phyloP scores from a whole-genome alignment of 1,140 invertebrate species.

The Pseudomyrmex gracilis region DNA sequence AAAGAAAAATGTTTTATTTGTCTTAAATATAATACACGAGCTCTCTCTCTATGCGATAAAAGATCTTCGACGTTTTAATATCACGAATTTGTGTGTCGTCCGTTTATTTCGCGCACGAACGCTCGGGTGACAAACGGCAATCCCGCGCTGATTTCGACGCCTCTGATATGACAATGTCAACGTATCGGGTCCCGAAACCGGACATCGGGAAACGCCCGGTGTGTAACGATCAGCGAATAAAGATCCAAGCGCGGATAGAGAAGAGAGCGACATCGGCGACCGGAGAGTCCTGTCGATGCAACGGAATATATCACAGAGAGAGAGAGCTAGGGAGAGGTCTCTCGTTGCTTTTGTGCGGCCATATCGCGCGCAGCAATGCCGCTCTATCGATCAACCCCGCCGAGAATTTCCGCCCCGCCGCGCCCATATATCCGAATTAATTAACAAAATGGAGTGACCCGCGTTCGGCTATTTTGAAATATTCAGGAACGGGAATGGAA shows the following conservation, averaged over 20 bases:
- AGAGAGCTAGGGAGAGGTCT: too few species aligned
- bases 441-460: conserved; percentile 57
- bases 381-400: conserved; percentile 52
- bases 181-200: conserved; percentile 13
- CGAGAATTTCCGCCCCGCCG: conserved; percentile 35
- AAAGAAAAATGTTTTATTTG: not conserved
- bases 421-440: conserved; percentile 52
- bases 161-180: not conserved
- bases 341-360: conserved; percentile 35
- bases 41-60: not conserved
- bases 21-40: not conserved
- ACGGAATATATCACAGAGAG: not conserved
- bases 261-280: not conserved
- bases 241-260: conserved; percentile 3
- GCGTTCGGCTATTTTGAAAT: conserved; percentile 61
- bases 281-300: not conserved
- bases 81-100: not conserved
- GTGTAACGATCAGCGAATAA: conserved; percentile 47
- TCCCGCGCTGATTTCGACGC: not conserved
- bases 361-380: not conserved
- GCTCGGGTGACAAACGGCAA: not conserved
- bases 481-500: conserved; percentile 61
- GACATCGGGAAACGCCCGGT: not conserved
- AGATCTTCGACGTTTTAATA: not conserved
- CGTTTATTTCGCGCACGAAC: not conserved